Evolutionary conservation across 2,113 vertebrate genomes (phyloP), one percentile per base, ranked within the genome.

Genomic region (Leptodactylus fuscus): DNA sequence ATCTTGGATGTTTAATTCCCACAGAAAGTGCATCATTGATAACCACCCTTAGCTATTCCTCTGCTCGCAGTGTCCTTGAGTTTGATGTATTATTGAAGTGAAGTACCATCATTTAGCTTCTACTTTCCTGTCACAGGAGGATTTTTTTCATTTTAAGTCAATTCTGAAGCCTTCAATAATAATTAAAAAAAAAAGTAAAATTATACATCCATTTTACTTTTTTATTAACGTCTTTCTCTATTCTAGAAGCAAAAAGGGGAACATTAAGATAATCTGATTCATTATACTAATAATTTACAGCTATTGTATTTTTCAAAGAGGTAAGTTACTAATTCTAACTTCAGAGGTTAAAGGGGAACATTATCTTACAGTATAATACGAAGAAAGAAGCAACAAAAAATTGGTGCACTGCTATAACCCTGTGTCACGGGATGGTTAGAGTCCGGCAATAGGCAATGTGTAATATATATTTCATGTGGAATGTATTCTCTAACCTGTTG

Each of bases 61-160:
- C 69, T 32, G 81, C 49, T 46, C 41, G 36, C 51, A 58, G 15
- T 75, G 81, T 75, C 81, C 81, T 83, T 83, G 81, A 83, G 60
- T 74, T 74, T 83, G 70, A 74, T 74, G 81, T 83, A 83, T 74
- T 83, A 74, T 83, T 80, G 67, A 82, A 82, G 44, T 60, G 51
- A 74, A 60, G 51, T 74, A 38, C 60, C 53, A 58, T 74, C 49
- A 75, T 83, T 83, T 83, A 83, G 69, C 34, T 83, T 58, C 49
- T 74, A 71, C 69, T 73, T 82, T 71, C 67, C 48, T 62, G 77
- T 71, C 67, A 82, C 69, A 32, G 22, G 36, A 83, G 75, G 15
- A 74, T 74, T 74, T 83, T 13, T 32, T 44, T 36, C 13, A 53
- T n/a, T 55, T 70, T 55, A 41, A 75, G 69, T 44, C 69, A 73